Evolutionary conservation across 2,797 vertebrate genomes (phyloP).

Genomic region (Spondyliosoma cantharus): DNA sequence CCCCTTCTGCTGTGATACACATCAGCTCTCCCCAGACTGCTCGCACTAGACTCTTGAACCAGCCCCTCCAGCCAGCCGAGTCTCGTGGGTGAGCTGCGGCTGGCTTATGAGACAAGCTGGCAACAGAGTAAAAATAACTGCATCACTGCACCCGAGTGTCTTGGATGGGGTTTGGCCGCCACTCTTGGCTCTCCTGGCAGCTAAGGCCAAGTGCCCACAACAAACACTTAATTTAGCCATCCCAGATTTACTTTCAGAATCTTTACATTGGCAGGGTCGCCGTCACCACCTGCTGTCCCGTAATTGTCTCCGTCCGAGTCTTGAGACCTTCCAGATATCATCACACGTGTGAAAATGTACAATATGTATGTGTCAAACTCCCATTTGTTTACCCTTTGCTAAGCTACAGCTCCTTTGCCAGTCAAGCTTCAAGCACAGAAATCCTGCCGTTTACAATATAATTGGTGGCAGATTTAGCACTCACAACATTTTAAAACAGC

Average conservation of each 20-base stretch:
- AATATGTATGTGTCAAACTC: not conserved
- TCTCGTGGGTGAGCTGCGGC: constrained; percentile 17
- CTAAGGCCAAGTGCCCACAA: constrained; percentile 26
- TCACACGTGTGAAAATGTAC: not conserved
- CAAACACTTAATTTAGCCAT: constrained; percentile 23
- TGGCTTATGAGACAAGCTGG: constrained; percentile 20
- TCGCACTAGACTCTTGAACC: not conserved
- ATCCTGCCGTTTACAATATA: not conserved
- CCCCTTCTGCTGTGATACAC: constrained; percentile 16
- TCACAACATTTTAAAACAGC: not conserved
- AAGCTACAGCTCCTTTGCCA: not conserved
- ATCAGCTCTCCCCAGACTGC: constrained; percentile 8
- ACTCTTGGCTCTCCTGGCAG: constrained; percentile 16
- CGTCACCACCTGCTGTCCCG: not conserved
- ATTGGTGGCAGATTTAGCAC: not conserved
- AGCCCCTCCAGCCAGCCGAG: constrained; percentile 4
- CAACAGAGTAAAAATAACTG: constrained; percentile 27
- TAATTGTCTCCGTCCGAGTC: not conserved
- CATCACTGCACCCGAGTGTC: constrained; percentile 11
- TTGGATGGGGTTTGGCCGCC: not conserved
- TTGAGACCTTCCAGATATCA: not conserved
- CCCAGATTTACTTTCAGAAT: constrained; percentile 14
- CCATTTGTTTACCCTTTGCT: not conserved
- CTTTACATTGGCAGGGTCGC: constrained; percentile 3
- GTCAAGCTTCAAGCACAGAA: not conserved